Conservation (phyloP, 2,113 vertebrate genomes). For the Urocitellus parryii region DNA sequence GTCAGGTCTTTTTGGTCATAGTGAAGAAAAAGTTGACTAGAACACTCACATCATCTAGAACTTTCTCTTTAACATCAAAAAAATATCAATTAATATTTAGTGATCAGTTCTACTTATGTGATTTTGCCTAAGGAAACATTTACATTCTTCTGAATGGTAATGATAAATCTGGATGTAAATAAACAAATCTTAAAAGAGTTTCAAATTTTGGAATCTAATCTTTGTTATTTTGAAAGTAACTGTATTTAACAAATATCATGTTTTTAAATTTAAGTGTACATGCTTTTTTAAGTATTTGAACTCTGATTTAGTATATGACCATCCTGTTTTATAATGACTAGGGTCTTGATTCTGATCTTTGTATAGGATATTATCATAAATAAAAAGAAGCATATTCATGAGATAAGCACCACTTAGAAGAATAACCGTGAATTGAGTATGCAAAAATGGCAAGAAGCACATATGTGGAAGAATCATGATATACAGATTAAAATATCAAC, state of each 20-base stretch:
- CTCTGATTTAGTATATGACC: neutral
- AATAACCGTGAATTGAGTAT: constrained; percentile 27
- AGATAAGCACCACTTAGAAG: constrained; percentile 28
- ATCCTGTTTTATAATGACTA: neutral
- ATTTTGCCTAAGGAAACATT: neutral
- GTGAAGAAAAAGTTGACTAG: too few relatives aligned
- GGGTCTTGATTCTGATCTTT: constrained; percentile 31
- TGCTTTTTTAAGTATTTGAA: neutral
- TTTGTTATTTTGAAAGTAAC: constrained; percentile 3
- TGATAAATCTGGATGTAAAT: neutral
- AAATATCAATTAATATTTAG: neutral
- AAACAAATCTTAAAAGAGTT: neutral
- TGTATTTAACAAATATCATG: neutral
- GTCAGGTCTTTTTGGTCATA: too few relatives aligned
- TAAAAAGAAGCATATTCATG: neutral
- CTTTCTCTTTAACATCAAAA: neutral
- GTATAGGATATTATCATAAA: neutral
- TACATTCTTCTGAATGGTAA: neutral
- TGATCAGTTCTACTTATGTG: neutral
- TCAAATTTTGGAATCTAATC: constrained; percentile 7
- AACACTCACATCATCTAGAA: neutral
- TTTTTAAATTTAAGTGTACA: neutral
- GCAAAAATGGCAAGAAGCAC: neutral
- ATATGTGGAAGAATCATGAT: neutral
- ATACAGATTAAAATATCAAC: neutral